Percentiles rank a stretch among this genome's conserved stretches.
Evolutionary conservation across 2,888 invertebrate species (phyloP).

Genomic region (Lithophane leautieri): DNA sequence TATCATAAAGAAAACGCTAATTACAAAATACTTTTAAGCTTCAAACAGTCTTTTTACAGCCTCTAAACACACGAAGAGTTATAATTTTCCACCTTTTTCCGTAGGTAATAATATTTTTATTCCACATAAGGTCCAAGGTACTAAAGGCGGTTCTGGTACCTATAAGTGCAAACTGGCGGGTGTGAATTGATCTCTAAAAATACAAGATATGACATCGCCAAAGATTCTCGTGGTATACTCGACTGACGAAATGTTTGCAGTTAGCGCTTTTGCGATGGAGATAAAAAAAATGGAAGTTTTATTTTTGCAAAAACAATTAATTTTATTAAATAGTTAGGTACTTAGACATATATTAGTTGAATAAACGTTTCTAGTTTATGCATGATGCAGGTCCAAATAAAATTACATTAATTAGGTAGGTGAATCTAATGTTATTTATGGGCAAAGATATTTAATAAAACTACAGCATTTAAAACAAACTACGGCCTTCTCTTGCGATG

Average conservation of each 20-base stretch:
- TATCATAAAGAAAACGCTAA: constrained; percentile 24
- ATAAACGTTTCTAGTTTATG: neutral
- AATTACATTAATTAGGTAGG: too few species aligned
- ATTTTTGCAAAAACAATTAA: neutral
- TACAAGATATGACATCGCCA: constrained; percentile 56
- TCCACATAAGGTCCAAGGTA: constrained; percentile 32
- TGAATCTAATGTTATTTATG: too few species aligned
- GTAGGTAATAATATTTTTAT: constrained; percentile 64
- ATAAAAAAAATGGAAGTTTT: too few species aligned
- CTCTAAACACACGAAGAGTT: constrained; percentile 34
- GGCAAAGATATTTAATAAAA: neutral
- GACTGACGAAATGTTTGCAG: constrained; percentile 23
- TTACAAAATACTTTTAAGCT: constrained; percentile 54
- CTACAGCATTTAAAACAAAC: neutral
- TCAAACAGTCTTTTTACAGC: constrained; percentile 39
- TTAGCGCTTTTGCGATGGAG: neutral
- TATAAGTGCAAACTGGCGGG: constrained; percentile 62
- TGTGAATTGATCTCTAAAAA: constrained; percentile 72
- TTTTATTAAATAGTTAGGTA: neutral
- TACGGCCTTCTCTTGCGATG: too few species aligned
- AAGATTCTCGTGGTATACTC: constrained; percentile 43
- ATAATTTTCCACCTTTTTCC: constrained; percentile 44
- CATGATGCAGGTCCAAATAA: neutral
- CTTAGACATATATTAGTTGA: neutral
- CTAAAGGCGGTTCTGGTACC: constrained; percentile 63